phyloP scores from a whole-genome alignment of 2,113 vertebrate species.

The Paramisgurnus dabryanus region DNA sequence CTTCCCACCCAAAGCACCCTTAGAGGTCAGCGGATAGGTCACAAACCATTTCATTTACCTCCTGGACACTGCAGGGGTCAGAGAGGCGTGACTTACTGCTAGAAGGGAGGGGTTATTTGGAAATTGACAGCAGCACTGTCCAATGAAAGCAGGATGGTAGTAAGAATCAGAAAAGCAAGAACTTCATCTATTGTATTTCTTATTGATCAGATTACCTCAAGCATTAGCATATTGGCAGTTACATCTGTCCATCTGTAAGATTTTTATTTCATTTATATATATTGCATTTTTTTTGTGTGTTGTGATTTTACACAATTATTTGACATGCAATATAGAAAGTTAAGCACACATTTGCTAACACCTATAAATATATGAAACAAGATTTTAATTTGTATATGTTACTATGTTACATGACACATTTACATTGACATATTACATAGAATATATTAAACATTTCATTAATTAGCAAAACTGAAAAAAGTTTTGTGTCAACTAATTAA shows the following conservation, averaged over 20 bases:
- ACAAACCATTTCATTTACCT: conserved; percentile 61
- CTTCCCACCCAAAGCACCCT: conserved; percentile 35
- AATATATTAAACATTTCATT: no score
- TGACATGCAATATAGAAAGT: no score
- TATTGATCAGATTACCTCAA: conserved; percentile 67
- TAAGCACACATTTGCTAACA: no score
- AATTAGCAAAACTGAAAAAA: no score
- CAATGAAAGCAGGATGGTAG: conserved; percentile 50
- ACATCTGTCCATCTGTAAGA: background rate
- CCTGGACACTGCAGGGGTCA: conserved; percentile 68
- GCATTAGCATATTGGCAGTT: conserved; percentile 62
- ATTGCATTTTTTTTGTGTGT: no score
- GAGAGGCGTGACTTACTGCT: conserved; percentile 63
- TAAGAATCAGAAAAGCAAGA: background rate
- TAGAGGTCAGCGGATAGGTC: conserved; percentile 71
- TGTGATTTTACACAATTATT: no score
- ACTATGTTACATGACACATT: no score
- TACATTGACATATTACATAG: no score
- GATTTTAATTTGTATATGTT: no score
- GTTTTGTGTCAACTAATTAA: no score
- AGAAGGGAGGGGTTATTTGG: conserved; percentile 5
- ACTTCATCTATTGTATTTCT: conserved; percentile 56
- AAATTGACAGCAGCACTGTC: conserved; percentile 46
- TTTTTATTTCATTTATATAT: no score
- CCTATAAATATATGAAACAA: no score